These are phyloP conservation scores for Antheraea mylitta DNA, from an alignment of 1,140 invertebrate species.

Conservation along the genomic window DNA sequence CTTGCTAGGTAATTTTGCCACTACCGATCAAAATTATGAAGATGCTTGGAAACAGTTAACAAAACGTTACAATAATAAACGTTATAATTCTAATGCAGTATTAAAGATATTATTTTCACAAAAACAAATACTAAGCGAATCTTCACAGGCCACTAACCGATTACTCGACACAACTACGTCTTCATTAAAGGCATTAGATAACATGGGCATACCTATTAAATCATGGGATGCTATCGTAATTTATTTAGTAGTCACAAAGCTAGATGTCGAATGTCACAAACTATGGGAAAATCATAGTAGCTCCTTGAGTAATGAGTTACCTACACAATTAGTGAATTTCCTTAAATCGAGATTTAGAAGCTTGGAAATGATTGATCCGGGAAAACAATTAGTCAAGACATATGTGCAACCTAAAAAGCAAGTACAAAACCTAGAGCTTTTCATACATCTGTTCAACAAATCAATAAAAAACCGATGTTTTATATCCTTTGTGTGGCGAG, in stretches of 20 bases:
- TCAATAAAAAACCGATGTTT: too few relatives aligned
- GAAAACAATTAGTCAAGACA: neutral
- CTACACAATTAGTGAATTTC: neutral
- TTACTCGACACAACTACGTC: constrained; percentile 25
- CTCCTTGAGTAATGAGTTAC: neutral
- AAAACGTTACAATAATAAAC: neutral
- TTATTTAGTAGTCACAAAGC: constrained; percentile 23
- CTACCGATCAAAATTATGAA: neutral
- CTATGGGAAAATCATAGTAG: constrained; percentile 22
- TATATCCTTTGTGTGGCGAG: too few relatives aligned
- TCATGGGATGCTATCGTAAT: constrained; percentile 30
- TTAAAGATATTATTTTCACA: constrained; percentile 19
- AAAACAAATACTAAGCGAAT: constrained; percentile 10
- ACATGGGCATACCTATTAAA: constrained; percentile 20
- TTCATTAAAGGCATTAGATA: constrained; percentile 24
- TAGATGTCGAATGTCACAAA: constrained; percentile 26
- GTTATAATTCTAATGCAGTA: neutral
- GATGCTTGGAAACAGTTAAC: neutral
- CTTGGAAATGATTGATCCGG: neutral
- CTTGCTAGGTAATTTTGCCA: neutral
- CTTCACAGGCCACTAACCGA: constrained; percentile 8
- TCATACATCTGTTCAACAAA: neutral
- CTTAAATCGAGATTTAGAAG: neutral
- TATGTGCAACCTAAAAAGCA: neutral
- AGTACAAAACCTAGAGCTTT: neutral